These are phyloP conservation scores for Pollenia griseotomentosa DNA, from an alignment of 2,888 invertebrate species.

Conservation along the genomic window DNA sequence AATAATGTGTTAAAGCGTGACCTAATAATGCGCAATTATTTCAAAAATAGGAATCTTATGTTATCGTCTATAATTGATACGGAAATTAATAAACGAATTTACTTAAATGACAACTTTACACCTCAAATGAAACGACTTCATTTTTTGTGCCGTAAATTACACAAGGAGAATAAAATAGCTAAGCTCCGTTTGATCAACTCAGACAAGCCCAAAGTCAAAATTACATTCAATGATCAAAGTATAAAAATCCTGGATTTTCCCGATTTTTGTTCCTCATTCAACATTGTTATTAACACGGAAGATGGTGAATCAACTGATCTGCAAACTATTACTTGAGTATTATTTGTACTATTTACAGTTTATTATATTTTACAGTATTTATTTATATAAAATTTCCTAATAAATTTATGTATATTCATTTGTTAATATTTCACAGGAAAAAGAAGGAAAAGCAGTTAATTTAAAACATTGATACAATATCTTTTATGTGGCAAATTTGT, in stretches of 20 bases:
- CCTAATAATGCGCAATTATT: not conserved
- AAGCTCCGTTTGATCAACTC: not conserved
- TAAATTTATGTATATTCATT: too few species aligned
- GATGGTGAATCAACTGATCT: too few species aligned
- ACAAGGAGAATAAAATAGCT: not conserved
- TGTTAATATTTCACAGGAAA: too few species aligned
- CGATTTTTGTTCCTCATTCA: not conserved
- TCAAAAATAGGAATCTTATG: not conserved
- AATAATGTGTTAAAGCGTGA: not conserved
- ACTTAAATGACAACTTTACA: not conserved
- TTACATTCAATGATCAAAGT: not conserved
- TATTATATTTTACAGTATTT: too few species aligned
- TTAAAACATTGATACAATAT: too few species aligned
- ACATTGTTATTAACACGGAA: not conserved
- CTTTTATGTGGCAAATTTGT: too few species aligned
- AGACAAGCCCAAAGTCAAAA: not conserved
- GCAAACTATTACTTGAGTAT: not conserved
- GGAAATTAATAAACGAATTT: not conserved
- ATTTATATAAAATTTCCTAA: too few species aligned
- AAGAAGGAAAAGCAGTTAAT: too few species aligned
- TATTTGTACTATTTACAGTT: too few species aligned
- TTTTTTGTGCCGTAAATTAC: not conserved
- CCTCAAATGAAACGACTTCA: not conserved
- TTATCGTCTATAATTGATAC: not conserved
- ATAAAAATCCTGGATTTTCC: not conserved